phyloP scores from a whole-genome alignment of 2,113 vertebrate genomes.

The Cariama cristata region DNA sequence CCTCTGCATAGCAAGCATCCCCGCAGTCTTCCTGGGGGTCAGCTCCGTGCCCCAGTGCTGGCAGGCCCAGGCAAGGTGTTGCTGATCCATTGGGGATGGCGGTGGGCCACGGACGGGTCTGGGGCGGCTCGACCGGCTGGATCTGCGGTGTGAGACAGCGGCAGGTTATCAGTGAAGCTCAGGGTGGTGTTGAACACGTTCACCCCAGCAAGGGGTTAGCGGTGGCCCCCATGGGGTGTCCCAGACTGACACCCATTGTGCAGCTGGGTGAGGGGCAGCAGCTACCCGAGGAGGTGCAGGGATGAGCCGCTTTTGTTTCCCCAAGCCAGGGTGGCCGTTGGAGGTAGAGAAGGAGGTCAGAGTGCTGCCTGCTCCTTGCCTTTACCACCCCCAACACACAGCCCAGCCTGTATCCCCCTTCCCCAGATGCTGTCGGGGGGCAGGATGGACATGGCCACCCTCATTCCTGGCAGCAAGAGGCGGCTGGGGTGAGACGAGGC shows the following conservation, averaged over 20 bases:
- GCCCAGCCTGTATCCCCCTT: neutral
- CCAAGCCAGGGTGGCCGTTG: neutral
- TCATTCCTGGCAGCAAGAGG: neutral
- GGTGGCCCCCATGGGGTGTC: neutral
- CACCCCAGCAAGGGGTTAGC: rapidly evolving
- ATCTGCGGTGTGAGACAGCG: neutral
- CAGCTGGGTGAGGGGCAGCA: neutral
- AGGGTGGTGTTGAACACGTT: neutral
- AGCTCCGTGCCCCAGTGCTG: neutral
- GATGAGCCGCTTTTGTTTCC: neutral
- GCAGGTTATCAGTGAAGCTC: neutral
- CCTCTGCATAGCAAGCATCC: neutral
- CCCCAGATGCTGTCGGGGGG: rapidly evolving
- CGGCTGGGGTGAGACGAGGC: neutral
- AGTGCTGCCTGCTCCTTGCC: neutral
- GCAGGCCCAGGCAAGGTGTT: constrained; percentile 48
- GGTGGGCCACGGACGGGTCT: neutral
- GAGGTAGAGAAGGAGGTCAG: neutral
- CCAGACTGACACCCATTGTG: too few species aligned
- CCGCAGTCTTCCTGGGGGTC: neutral
- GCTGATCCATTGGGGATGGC: constrained; percentile 32
- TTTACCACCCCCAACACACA: neutral
- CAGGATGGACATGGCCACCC: neutral
- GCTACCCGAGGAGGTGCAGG: rapidly evolving
- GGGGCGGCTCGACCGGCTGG: neutral